Conservation (phyloP, 2,797 vertebrate genomes). For the Discoglossus pictus region DNA sequence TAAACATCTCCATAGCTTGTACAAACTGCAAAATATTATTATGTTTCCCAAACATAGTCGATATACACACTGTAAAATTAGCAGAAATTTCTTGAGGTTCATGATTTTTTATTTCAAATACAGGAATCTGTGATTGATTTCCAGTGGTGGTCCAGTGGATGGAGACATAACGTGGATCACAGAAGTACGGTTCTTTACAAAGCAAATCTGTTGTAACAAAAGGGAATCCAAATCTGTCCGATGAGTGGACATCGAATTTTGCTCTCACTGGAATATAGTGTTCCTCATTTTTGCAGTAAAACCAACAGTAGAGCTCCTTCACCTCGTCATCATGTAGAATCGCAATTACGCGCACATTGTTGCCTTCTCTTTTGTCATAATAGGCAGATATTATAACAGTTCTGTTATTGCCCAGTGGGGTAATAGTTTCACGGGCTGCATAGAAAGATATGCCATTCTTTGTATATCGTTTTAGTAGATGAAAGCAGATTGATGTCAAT, state of each 20-base stretch:
- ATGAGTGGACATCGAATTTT: too few species aligned
- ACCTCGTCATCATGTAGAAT: constrained; percentile 57
- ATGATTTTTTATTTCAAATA: constrained; percentile 22
- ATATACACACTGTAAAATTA: constrained; percentile 33
- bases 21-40: constrained; percentile 41
- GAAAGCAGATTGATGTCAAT: too few species aligned
- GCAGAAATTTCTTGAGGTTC: background rate
- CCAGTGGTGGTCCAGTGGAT: background rate
- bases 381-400: too few species aligned
- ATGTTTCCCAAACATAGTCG: constrained; percentile 32
- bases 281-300: too few species aligned
- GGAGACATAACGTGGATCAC: constrained; percentile 14
- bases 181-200: background rate
- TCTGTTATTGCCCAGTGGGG: too few species aligned
- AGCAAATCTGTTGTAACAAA: constrained; percentile 36
- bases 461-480: too few species aligned
- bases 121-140: background rate
- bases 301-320: constrained; percentile 59
- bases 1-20: constrained; percentile 49
- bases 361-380: too few species aligned
- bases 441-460: too few species aligned
- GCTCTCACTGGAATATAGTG: too few species aligned
- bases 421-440: too few species aligned
- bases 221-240: constrained; percentile 41
- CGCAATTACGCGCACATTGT: constrained; percentile 54